Base-by-base conservation (phyloP, 2,888 invertebrate genomes). In the Teleogryllus oceanicus region DNA sequence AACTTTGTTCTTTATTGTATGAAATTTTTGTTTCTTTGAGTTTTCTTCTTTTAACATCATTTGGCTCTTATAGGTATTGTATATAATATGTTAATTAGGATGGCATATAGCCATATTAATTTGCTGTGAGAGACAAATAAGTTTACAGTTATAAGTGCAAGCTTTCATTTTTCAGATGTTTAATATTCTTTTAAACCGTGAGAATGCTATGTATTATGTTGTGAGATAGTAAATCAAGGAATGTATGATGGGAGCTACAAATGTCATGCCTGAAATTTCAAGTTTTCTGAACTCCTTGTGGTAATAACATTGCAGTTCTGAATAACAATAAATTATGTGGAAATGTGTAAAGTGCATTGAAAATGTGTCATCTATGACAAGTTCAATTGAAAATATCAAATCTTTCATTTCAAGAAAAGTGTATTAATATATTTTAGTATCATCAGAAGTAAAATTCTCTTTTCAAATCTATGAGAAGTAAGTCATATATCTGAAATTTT, bases 111-210 rank as follows among this genome's bases (percentile, higher is more conserved):
- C 77, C 49, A 51, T 51, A 75, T 78, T 81, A 79, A 76, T 78
- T 79, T 81, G 80, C 79, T 80, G 80, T 78, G 79, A 79, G 79
- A 75, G 80, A 81, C 79, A 79, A 78, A 78, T 80, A 79, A 79
- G 78, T 77, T 78, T 12, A 18, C 13, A 18, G 16, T 62, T 62
- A 62, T 62, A 62, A 62, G 62, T 62, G 12, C 2, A 62, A 62
- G 62, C 13, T 62, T 62, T 62, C 62, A 62, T 62, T 62, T 62
- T n/a, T 62, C 62, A 62, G n/a, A 62, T 62, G 62, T n/a, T 62
- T 13, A n/a, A 62, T 18, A 62, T 18, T 62, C n/a, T 13, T 62
- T 62, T 62, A 16, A 62, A n/a, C 62, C 4, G 37, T 62, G 13
- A 4, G 13, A 62, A 16, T 18, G 62, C 62, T 62, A 62, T 16